phyloP scores from a whole-genome alignment of 1,140 invertebrate species.

The Tyrophagus putrescentiae region DNA sequence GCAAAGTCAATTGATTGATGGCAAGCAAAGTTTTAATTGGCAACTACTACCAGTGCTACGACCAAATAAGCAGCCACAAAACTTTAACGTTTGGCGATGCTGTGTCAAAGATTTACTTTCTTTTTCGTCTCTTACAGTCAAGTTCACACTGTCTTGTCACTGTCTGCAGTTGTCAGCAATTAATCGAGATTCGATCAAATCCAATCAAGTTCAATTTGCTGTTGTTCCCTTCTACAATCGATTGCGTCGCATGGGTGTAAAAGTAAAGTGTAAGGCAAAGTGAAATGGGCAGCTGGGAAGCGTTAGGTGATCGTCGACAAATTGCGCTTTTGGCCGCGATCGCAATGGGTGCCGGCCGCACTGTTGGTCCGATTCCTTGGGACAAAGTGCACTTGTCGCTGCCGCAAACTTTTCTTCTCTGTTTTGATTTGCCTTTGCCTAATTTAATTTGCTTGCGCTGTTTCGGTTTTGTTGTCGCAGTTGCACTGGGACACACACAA shows the following conservation, averaged over 20 bases:
- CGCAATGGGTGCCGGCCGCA: background rate
- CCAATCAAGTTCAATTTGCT: conserved; percentile 3
- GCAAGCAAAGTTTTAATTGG: conserved; percentile 6
- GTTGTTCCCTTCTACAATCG: no score
- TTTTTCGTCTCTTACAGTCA: background rate
- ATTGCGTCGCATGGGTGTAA: conserved; percentile 8
- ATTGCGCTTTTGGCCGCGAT: background rate
- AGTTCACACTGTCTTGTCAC: background rate
- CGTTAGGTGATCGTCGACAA: no score
- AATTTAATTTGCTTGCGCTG: conserved; percentile 1
- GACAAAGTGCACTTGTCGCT: conserved; percentile 3
- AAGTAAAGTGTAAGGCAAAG: no score
- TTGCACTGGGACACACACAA: background rate
- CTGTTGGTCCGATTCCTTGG: no score
- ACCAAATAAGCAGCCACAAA: background rate
- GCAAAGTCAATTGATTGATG: conserved; percentile 13
- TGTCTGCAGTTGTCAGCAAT: background rate
- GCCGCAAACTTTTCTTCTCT: no score
- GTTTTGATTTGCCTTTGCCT: conserved; percentile 2
- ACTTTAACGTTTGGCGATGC: no score
- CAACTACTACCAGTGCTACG: background rate
- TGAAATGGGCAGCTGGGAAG: no score
- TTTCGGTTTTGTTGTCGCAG: background rate
- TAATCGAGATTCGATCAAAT: conserved; percentile 7
- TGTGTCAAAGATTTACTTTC: no score